Evolutionary conservation across 1,140 invertebrate genomes (phyloP).

Genomic region (Drosophila elegans): DNA sequence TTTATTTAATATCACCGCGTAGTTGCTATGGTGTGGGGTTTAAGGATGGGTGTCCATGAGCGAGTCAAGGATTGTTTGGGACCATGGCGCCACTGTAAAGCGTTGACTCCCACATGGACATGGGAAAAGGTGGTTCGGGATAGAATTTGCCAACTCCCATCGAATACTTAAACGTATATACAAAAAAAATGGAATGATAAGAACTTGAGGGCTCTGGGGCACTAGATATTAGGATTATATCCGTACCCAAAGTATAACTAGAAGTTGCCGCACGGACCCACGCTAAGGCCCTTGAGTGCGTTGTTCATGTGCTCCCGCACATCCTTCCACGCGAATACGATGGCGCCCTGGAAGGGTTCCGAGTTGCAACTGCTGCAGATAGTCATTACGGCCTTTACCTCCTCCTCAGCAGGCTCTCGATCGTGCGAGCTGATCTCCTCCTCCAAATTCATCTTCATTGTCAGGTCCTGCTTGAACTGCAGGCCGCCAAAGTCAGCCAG

Average conservation of each 20-base stretch:
- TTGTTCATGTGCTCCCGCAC: conserved; percentile 72
- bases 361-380: conserved; percentile 90
- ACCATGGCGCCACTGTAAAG: not conserved
- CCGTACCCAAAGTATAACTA: conserved; percentile 83
- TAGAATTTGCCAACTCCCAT: not conserved
- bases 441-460: conserved; percentile 65
- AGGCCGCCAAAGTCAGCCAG: conserved; percentile 89
- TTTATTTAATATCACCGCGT: conserved; percentile 50
- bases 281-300: conserved; percentile 88
- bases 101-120: conserved; percentile 41
- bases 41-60: conserved; percentile 32
- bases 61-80: conserved; percentile 34
- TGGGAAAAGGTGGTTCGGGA: conserved; percentile 1
- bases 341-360: conserved; percentile 91
- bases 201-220: not conserved
- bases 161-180: conserved; percentile 14
- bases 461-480: conserved; percentile 78
- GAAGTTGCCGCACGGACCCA: conserved; percentile 88
- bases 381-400: conserved; percentile 91
- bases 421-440: conserved; percentile 87
- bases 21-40: conserved; percentile 5
- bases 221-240: too few relatives aligned
- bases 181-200: conserved; percentile 24
- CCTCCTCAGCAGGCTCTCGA: conserved; percentile 92
- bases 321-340: conserved; percentile 90